Conservation (phyloP, 2,797 vertebrate genomes). For the Hafferia zeledoni region DNA sequence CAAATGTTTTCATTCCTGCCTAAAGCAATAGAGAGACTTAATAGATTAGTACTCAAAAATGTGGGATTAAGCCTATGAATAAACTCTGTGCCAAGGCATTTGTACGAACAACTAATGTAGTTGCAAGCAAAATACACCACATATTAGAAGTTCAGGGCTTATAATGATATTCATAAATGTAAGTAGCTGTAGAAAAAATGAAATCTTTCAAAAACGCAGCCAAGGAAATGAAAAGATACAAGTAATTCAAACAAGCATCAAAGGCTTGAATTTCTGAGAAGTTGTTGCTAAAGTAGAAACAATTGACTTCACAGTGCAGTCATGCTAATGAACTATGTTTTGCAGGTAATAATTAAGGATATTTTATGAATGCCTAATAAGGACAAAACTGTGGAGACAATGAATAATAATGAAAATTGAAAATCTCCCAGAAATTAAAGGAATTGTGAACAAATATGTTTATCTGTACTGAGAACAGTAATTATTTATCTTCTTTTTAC, state of each 20-base stretch:
- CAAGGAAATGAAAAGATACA: background rate
- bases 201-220: constrained; percentile 23
- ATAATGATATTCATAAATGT: constrained; percentile 43
- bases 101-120: constrained; percentile 19
- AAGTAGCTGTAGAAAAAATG: constrained; percentile 20
- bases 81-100: background rate
- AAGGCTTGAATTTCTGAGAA: constrained; percentile 28
- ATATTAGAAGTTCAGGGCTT: background rate
- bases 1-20: background rate
- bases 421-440: constrained; percentile 19
- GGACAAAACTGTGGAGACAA: constrained; percentile 26
- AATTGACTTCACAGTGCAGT: constrained; percentile 40
- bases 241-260: constrained; percentile 16
- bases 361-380: constrained; percentile 29
- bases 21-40: background rate
- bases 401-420: constrained; percentile 9
- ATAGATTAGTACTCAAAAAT: background rate
- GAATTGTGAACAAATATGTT: constrained; percentile 17
- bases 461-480: background rate
- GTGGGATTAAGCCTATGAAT: background rate
- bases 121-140: constrained; percentile 19
- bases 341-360: constrained; percentile 23
- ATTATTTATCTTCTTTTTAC: background rate
- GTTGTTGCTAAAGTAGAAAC: constrained; percentile 43
- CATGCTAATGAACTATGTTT: constrained; percentile 21